These are phyloP conservation scores for Holotrichia oblita DNA, from an alignment of 1,140 invertebrate genomes.

Conservation along the genomic window DNA sequence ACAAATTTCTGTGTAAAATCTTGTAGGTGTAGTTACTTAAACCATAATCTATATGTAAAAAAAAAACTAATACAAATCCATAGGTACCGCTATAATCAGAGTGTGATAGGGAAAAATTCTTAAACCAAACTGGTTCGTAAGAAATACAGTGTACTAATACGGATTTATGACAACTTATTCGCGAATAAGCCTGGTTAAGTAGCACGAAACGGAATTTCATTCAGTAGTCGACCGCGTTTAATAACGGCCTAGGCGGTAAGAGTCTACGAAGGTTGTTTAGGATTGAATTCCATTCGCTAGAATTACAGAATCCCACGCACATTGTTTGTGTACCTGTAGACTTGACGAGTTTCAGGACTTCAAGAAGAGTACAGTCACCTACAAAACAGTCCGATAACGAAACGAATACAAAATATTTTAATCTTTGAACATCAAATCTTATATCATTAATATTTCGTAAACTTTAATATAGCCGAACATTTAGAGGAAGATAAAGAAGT, in stretches of 20 bases:
- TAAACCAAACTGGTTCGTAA: not conserved
- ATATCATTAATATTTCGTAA: too few relatives aligned
- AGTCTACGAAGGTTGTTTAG: not conserved
- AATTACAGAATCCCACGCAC: conserved; percentile 14
- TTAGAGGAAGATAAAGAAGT: too few relatives aligned
- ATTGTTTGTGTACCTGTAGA: not conserved
- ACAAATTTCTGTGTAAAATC: too few relatives aligned
- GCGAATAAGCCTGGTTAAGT: conserved; percentile 12
- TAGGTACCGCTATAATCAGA: not conserved
- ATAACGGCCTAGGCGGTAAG: not conserved
- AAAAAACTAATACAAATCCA: too few relatives aligned
- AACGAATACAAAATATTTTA: too few relatives aligned
- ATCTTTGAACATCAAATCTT: too few relatives aligned
- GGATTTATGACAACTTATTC: not conserved
- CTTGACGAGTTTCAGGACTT: not conserved
- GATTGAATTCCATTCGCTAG: not conserved
- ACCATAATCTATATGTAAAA: too few relatives aligned
- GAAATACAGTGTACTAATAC: not conserved
- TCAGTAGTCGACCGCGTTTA: not conserved
- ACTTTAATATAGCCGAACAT: too few relatives aligned
- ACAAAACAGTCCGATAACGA: too few relatives aligned
- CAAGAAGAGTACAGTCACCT: too few relatives aligned
- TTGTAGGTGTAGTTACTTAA: too few relatives aligned
- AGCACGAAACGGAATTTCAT: conserved; percentile 20
- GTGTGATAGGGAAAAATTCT: not conserved